Evolutionary conservation across 2,888 invertebrate genomes (phyloP).

Genomic region (Koerneria pararmatus): DNA sequence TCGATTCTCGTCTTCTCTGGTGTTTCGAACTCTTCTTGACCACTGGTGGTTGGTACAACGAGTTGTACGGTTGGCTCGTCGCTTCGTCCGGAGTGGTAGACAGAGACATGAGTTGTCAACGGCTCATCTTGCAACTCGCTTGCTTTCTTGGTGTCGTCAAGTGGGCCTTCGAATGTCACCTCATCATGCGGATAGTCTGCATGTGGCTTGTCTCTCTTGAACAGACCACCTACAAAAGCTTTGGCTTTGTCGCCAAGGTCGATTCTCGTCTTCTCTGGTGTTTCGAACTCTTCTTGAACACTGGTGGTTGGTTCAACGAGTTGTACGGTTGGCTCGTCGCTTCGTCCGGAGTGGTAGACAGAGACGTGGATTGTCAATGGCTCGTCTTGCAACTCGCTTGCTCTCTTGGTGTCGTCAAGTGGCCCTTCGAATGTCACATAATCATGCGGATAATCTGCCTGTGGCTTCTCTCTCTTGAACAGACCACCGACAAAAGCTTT

Average conservation of each 20-base stretch:
- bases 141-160: slow-evolving; percentile 6
- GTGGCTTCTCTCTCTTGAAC: too few relatives aligned
- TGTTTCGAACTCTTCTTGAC: too few relatives aligned
- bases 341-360: slow-evolving; percentile 1
- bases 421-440: slow-evolving; percentile 1
- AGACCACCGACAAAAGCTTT: too few relatives aligned
- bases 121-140: slow-evolving; percentile 6
- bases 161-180: slow-evolving; percentile 16
- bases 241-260: slow-evolving; percentile 11
- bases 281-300: not conserved
- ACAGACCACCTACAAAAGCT: too few relatives aligned
- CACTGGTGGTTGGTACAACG: too few relatives aligned
- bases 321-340: too few relatives aligned
- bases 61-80: not conserved
- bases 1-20: too few relatives aligned
- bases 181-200: slow-evolving; percentile 10
- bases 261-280: slow-evolving; percentile 8
- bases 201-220: slow-evolving; percentile 1
- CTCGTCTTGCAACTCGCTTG: not conserved
- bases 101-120: not conserved
- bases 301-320: too few relatives aligned
- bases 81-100: not conserved
- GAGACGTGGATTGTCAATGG: not conserved
- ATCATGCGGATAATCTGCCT: too few relatives aligned
- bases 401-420: not conserved